Evolutionary conservation across 2,888 invertebrate genomes (phyloP).

Genomic region (Tachystola acroxantha): DNA sequence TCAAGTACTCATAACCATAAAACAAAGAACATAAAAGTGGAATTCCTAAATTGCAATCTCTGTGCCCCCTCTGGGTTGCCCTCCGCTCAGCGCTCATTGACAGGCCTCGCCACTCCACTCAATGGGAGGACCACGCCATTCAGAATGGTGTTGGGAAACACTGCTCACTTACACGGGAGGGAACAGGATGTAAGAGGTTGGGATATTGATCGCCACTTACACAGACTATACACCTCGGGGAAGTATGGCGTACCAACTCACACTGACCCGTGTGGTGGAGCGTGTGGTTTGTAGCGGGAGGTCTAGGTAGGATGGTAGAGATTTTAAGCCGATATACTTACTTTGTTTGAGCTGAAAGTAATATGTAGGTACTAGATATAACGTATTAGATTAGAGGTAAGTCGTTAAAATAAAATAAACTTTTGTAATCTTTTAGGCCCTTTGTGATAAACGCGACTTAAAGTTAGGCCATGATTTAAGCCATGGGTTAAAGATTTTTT

Average conservation of each 20-base stretch:
- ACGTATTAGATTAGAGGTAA: too few relatives aligned
- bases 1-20: slow-evolving; percentile 9
- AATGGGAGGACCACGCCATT: slow-evolving; percentile 21
- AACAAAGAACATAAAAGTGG: slow-evolving; percentile 7
- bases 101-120: slow-evolving; percentile 1
- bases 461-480: too few relatives aligned
- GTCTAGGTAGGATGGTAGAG: too few relatives aligned
- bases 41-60: slow-evolving; percentile 37
- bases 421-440: too few relatives aligned
- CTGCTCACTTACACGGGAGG: slow-evolving; percentile 5
- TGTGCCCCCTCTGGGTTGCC: background rate
- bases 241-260: slow-evolving; percentile 16
- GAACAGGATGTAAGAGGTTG: slow-evolving; percentile 12
- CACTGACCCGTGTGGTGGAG: background rate
- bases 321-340: too few relatives aligned
- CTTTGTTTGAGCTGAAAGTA: too few relatives aligned
- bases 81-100: slow-evolving; percentile 9
- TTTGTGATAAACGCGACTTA: too few relatives aligned
- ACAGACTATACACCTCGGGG: too few relatives aligned
- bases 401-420: too few relatives aligned
- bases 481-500: too few relatives aligned
- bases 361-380: too few relatives aligned
- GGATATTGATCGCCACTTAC: slow-evolving; percentile 11
- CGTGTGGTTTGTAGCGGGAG: too few relatives aligned
- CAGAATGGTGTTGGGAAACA: slow-evolving; percentile 11